phyloP scores from a whole-genome alignment of 2,888 invertebrate genomes.

The Gymnocheta viridis region DNA sequence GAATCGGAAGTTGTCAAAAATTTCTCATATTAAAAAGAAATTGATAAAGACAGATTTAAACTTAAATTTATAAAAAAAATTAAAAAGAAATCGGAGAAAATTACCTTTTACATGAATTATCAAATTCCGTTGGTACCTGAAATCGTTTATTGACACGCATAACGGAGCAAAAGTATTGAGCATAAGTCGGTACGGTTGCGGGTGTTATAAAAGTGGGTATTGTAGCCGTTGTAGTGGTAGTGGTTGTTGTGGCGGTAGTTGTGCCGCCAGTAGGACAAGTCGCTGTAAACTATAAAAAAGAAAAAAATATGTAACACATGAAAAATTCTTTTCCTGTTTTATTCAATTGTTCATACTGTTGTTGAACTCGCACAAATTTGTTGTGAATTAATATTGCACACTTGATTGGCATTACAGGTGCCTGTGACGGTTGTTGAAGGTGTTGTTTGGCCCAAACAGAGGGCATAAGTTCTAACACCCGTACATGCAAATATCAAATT shows the following conservation, averaged over 20 bases:
- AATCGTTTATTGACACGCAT: slow-evolving; percentile 69
- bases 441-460: slow-evolving; percentile 74
- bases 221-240: slow-evolving; percentile 64
- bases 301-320: neutral
- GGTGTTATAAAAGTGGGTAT: neutral
- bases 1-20: no score
- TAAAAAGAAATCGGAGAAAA: neutral
- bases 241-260: slow-evolving; percentile 60
- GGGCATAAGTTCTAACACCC: slow-evolving; percentile 72
- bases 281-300: slow-evolving; percentile 68
- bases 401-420: slow-evolving; percentile 73
- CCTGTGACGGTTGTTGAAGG: slow-evolving; percentile 66
- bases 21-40: no score
- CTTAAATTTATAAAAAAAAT: no score
- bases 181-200: slow-evolving; percentile 32
- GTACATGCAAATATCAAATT: slow-evolving; percentile 76
- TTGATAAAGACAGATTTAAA: no score
- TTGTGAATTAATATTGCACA: slow-evolving; percentile 73
- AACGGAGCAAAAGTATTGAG: slow-evolving; percentile 69
- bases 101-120: slow-evolving; percentile 75
- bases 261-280: slow-evolving; percentile 72
- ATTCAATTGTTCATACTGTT: neutral
- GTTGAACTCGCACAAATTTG: slow-evolving; percentile 63
- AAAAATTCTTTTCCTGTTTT: neutral
- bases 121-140: slow-evolving; percentile 71